Conservation (phyloP, 2,113 vertebrate genomes). For the Daubentonia madagascariensis region DNA sequence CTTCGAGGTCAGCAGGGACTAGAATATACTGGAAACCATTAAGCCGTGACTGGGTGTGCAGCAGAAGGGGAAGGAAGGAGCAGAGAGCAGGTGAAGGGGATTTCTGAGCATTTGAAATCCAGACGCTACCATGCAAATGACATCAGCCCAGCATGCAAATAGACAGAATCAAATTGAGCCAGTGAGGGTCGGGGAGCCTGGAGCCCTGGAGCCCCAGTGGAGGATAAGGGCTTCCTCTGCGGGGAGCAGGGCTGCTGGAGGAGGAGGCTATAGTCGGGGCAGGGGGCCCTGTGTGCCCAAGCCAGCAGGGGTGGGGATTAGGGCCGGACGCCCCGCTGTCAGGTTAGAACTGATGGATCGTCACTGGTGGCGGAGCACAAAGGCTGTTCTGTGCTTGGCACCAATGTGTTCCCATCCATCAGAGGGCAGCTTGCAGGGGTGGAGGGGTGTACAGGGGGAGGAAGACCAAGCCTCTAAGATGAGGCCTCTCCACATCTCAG, state of each 20-base stretch:
- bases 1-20: not conserved
- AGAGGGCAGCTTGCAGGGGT: slow-evolving; percentile 45
- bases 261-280: not conserved
- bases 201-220: not conserved
- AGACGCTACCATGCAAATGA: slow-evolving; percentile 45
- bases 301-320: slow-evolving; percentile 65
- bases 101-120: slow-evolving; percentile 57
- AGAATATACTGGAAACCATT: not conserved
- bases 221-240: not conserved
- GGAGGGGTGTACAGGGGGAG: not conserved
- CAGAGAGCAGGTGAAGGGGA: slow-evolving; percentile 19
- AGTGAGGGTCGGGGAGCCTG: not conserved
- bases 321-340: slow-evolving; percentile 73
- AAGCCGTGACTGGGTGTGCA: not conserved
- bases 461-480: not conserved
- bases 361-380: slow-evolving; percentile 71
- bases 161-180: not conserved
- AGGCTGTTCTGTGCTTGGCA: slow-evolving; percentile 72
- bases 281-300: not conserved
- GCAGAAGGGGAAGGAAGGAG: not conserved
- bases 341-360: slow-evolving; percentile 71
- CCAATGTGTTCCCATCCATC: slow-evolving; percentile 78
- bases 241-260: not conserved
- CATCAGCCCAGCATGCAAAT: slow-evolving; percentile 44
- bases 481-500: not conserved